Conservation (phyloP, 2,888 invertebrate genomes). For the Pterostichus niger region DNA sequence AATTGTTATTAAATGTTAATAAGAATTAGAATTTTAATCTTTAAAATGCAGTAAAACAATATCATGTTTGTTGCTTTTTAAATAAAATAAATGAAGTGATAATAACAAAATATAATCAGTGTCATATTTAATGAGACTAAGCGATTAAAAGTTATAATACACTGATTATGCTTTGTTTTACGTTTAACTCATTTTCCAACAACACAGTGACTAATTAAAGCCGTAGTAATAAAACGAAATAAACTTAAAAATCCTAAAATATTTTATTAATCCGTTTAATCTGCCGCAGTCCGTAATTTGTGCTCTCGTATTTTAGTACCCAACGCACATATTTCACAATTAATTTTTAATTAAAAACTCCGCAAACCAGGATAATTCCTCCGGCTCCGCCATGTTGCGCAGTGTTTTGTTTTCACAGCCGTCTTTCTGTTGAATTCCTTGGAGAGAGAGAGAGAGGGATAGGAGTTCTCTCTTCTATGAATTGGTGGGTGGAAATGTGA, state of each 20-base stretch:
- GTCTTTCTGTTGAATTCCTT: background rate
- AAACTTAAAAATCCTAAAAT: conserved; percentile 49
- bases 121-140: background rate
- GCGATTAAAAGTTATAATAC: conserved; percentile 19
- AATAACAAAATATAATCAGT: too few species aligned
- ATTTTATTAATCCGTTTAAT: conserved; percentile 56
- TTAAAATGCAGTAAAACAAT: too few species aligned
- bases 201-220: conserved; percentile 33
- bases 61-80: too few species aligned
- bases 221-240: conserved; percentile 39
- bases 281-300: conserved; percentile 39
- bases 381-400: conserved; percentile 28
- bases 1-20: too few species aligned
- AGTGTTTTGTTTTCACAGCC: conserved; percentile 25
- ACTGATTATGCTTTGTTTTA: conserved; percentile 45
- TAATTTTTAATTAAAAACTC: conserved; percentile 61
- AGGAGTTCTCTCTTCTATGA: background rate
- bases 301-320: conserved; percentile 48
- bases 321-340: conserved; percentile 53
- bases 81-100: too few species aligned
- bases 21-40: too few species aligned
- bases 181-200: background rate
- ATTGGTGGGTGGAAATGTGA: conserved; percentile 2
- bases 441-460: background rate
- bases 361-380: conserved; percentile 46